Evolutionary conservation across 2,888 invertebrate species (phyloP).

Genomic region (Drosophila mimica): DNA sequence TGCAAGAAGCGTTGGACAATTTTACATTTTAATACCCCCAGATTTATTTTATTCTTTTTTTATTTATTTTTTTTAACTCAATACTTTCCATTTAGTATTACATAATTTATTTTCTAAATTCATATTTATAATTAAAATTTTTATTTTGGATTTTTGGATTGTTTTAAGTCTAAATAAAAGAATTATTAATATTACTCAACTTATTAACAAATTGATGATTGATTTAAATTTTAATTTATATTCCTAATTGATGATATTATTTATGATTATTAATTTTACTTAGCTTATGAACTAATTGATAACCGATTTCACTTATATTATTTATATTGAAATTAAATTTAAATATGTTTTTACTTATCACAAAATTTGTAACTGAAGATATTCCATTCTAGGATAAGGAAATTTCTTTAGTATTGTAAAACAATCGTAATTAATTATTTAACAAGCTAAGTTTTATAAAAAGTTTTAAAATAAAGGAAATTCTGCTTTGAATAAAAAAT

Average conservation of each 20-base stretch:
- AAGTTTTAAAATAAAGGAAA: background rate
- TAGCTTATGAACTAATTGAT: background rate
- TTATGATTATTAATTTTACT: background rate
- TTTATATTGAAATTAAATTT: background rate
- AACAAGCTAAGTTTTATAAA: background rate
- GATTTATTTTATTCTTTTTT: background rate
- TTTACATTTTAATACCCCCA: background rate
- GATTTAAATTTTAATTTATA: background rate
- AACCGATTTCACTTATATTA: accelerated
- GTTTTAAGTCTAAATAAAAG: background rate
- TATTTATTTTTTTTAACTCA: background rate
- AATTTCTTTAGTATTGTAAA: background rate
- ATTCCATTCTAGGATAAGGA: background rate
- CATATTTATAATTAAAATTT: too few relatives aligned
- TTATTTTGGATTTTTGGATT: background rate
- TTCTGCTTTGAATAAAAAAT: background rate
- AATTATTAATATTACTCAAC: background rate
- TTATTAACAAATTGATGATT: background rate
- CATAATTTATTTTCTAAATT: background rate
- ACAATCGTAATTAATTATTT: background rate
- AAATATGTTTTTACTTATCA: background rate
- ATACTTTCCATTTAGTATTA: background rate
- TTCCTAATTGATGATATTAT: background rate
- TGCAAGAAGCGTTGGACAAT: background rate
- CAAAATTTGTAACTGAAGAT: background rate